Conservation (phyloP, 2,797 vertebrate species). For the Cercopithecus petaurista region DNA sequence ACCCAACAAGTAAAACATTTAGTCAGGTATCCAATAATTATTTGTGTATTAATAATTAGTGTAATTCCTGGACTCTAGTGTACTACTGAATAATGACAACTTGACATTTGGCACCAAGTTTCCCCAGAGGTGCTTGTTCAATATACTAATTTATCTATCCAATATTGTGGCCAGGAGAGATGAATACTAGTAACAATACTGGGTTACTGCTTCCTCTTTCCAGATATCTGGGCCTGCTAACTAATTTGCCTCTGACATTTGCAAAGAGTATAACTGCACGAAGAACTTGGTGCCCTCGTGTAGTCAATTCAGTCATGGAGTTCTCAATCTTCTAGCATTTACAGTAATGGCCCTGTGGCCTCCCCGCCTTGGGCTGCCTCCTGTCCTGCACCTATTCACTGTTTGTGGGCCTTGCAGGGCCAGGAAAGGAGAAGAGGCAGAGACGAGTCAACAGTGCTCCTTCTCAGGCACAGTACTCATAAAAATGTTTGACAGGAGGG, state of each 20-base stretch:
- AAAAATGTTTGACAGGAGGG: background rate
- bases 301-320: background rate
- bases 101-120: background rate
- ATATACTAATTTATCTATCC: background rate
- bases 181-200: background rate
- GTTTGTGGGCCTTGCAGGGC: background rate
- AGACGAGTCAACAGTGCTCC: background rate
- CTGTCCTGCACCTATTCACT: background rate
- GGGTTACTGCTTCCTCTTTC: background rate
- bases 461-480: background rate
- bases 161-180: background rate
- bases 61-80: background rate
- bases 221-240: background rate
- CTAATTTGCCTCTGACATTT: background rate
- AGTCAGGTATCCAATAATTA: conserved; percentile 13
- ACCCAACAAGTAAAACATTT: background rate
- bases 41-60: background rate
- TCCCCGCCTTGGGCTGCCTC: background rate
- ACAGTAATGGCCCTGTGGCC: background rate
- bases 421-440: background rate
- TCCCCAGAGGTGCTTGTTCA: conserved; percentile 4
- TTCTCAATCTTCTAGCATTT: background rate
- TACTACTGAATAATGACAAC: background rate
- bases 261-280: background rate
- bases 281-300: background rate